Evolutionary conservation across 2,113 vertebrate genomes (phyloP).

Genomic region (Grammomys dolichurus): DNA sequence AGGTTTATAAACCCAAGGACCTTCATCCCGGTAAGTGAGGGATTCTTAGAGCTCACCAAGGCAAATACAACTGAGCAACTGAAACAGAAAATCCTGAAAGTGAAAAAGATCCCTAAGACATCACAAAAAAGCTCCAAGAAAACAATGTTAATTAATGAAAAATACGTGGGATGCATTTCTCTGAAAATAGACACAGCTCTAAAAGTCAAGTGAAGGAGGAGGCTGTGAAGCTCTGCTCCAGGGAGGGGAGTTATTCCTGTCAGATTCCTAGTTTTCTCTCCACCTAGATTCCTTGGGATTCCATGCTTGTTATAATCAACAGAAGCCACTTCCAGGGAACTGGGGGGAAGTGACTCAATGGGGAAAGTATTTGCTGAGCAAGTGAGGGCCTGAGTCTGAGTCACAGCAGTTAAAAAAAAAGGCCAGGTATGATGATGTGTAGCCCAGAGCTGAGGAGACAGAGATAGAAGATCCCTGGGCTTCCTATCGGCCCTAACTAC

Average conservation of each 20-base stretch:
- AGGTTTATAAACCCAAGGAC: constrained; percentile 1
- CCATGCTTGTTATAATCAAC: not conserved
- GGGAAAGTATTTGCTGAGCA: too few relatives aligned
- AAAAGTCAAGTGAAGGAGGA: not conserved
- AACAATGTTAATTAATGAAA: not conserved
- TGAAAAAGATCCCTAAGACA: constrained; percentile 14
- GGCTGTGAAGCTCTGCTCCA: not conserved
- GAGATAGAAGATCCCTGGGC: not conserved
- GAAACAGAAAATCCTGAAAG: constrained; percentile 33
- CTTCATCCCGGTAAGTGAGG: not conserved
- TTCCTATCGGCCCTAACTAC: not conserved
- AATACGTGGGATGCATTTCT: constrained; percentile 58
- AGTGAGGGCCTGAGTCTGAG: not conserved
- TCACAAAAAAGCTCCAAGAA: constrained; percentile 3
- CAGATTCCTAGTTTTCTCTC: not conserved
- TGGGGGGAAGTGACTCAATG: not conserved
- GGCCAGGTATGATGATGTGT: too few relatives aligned
- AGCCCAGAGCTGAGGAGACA: not conserved
- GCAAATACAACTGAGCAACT: not conserved
- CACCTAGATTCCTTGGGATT: not conserved
- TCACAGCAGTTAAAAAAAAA: too few relatives aligned
- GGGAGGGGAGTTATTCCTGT: not conserved
- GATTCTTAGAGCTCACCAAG: not conserved
- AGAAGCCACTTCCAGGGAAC: not conserved
- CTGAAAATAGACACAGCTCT: constrained; percentile 61